These are phyloP conservation scores for Trachythela sp. DNA, from an alignment of 64 coral and sea anemone genomes.

Conservation along the genomic window DNA sequence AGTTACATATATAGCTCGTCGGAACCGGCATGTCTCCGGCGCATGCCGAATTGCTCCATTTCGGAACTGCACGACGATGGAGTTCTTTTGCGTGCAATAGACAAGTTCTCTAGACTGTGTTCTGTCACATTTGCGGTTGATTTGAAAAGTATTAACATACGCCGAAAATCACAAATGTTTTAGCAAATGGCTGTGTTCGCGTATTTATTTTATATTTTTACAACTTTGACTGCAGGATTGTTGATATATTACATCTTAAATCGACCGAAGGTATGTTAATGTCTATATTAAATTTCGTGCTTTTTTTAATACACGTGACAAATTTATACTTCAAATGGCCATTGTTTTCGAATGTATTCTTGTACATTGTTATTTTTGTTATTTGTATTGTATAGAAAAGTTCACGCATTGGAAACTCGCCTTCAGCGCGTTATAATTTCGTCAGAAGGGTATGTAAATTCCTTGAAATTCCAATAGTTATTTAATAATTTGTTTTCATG, in stretches of 20 bases:
- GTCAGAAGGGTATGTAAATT: neutral
- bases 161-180: neutral
- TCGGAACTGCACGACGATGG: too few species aligned
- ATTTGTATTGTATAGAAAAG: neutral
- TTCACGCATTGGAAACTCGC: neutral
- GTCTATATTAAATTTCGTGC: neutral
- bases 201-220: neutral
- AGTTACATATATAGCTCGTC: too few species aligned
- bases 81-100: too few species aligned
- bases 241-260: neutral
- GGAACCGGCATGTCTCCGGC: too few species aligned
- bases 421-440: neutral
- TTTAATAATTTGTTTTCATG: neutral
- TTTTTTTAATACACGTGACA: neutral
- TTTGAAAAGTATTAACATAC: neutral
- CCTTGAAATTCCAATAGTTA: neutral
- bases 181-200: neutral
- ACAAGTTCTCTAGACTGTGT: too few species aligned
- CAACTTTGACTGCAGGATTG: neutral
- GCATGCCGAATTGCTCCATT: too few species aligned
- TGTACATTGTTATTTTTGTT: neutral
- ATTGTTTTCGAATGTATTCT: too few species aligned
- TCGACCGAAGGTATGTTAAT: neutral
- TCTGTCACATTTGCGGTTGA: neutral
- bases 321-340: too few species aligned